Percentiles rank a stretch among this genome's conserved stretches.
Evolutionary conservation across 2,888 invertebrate species (phyloP).

Genomic region (Seira musarum): DNA sequence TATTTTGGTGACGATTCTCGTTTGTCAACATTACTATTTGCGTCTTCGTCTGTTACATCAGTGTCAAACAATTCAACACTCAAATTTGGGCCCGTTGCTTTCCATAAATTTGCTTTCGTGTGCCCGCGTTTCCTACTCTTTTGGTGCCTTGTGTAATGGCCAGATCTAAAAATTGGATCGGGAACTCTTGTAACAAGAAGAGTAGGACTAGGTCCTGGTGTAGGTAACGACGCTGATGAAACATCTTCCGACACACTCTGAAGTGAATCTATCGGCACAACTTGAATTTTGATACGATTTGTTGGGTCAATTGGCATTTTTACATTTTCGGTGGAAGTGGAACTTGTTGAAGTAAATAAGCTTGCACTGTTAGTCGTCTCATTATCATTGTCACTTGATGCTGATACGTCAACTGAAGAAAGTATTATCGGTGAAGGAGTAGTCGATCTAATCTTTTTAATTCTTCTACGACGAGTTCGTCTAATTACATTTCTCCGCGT

Average conservation of each 20-base stretch:
- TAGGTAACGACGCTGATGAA: not conserved
- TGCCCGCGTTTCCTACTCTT: slow-evolving; percentile 19
- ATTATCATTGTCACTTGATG: too few relatives aligned
- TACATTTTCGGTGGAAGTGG: slow-evolving; percentile 26
- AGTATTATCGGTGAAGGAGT: not conserved
- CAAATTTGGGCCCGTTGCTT: slow-evolving; percentile 34
- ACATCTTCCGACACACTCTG: slow-evolving; percentile 14
- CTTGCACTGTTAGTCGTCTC: not conserved
- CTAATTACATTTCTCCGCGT: slow-evolving; percentile 28
- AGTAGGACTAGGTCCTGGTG: not conserved
- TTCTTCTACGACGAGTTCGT: slow-evolving; percentile 39
- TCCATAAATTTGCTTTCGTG: slow-evolving; percentile 39
- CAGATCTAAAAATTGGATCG: slow-evolving; percentile 29
- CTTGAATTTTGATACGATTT: slow-evolving; percentile 24
- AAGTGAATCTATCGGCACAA: slow-evolving; percentile 36
- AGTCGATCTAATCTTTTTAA: slow-evolving; percentile 31
- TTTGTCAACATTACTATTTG: slow-evolving; percentile 31
- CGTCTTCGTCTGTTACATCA: slow-evolving; percentile 30
- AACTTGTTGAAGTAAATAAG: too few relatives aligned
- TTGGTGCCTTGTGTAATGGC: slow-evolving; percentile 31
- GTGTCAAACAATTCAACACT: slow-evolving; percentile 48
- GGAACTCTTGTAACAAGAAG: not conserved
- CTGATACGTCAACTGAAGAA: too few relatives aligned
- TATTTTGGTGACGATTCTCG: slow-evolving; percentile 21
- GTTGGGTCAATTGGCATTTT: not conserved